Evolutionary conservation across 2,888 invertebrate species (phyloP).

Genomic region (Pristionchus mayeri): DNA sequence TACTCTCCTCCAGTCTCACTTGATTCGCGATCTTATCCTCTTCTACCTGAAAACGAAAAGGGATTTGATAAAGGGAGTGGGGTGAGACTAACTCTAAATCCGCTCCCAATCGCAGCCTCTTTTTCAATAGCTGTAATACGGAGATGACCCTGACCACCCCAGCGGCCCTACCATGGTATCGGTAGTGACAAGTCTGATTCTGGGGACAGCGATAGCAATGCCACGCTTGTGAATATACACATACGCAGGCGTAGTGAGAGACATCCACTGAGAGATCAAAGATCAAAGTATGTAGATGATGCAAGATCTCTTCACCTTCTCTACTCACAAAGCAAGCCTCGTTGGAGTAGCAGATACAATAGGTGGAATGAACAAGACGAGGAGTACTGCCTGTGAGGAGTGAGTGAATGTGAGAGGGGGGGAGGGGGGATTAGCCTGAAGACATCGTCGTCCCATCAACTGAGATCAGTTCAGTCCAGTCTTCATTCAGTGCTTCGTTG

Average conservation of each 20-base stretch:
- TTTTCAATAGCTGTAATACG: constrained; percentile 5
- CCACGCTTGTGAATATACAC: constrained; percentile 26
- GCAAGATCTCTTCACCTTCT: background rate
- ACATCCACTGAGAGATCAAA: constrained; percentile 38
- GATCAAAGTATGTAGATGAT: background rate
- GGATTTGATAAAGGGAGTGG: background rate
- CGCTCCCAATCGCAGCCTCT: constrained; percentile 31
- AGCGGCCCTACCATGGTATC: constrained; percentile 33
- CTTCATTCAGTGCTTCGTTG: constrained; percentile 16
- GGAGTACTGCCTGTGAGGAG: no score
- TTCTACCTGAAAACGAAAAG: constrained; percentile 13
- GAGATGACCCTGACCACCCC: background rate
- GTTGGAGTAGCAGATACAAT: constrained; percentile 3
- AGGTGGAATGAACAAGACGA: constrained; percentile 42
- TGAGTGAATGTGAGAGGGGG: no score
- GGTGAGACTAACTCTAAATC: background rate
- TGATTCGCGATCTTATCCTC: constrained; percentile 42
- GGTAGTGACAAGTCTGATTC: constrained; percentile 39
- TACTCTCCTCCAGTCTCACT: constrained; percentile 37
- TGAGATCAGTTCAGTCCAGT: background rate
- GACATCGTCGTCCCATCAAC: background rate
- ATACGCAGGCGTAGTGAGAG: constrained; percentile 22
- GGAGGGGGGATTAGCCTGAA: background rate
- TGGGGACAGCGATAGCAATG: constrained; percentile 41
- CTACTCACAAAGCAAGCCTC: constrained; percentile 13